Conservation (phyloP, 2,888 invertebrate genomes). For the Helobdella robusta region DNA sequence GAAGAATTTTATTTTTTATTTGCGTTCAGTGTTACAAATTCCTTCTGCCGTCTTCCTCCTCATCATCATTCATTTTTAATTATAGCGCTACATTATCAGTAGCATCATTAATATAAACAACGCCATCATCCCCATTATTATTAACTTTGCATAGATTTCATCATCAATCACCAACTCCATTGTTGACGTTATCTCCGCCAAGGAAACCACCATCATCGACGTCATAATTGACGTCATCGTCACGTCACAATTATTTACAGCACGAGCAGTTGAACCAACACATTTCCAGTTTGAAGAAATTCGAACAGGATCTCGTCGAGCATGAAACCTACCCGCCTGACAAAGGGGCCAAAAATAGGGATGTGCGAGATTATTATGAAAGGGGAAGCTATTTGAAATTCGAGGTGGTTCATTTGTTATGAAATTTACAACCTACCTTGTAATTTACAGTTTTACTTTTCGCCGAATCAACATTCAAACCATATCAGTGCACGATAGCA, state of each 20-base stretch:
- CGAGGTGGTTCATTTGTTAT: conserved; percentile 60
- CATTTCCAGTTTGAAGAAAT: conserved; percentile 69
- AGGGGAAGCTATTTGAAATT: conserved; percentile 80
- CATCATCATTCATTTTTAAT: background rate
- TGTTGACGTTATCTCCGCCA: too few relatives aligned
- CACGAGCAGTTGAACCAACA: conserved; percentile 80
- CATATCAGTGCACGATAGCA: too few relatives aligned
- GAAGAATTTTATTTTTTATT: background rate
- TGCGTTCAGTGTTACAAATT: background rate
- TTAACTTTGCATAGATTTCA: too few relatives aligned
- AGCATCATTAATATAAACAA: too few relatives aligned
- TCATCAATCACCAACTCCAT: too few relatives aligned
- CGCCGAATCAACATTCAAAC: too few relatives aligned
- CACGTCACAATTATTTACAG: conserved; percentile 55
- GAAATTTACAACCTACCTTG: background rate
- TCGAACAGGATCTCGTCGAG: conserved; percentile 71
- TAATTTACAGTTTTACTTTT: background rate
- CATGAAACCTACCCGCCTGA: conserved; percentile 66
- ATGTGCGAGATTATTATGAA: conserved; percentile 76
- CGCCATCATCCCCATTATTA: too few relatives aligned
- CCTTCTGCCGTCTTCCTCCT: background rate
- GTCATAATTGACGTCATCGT: too few relatives aligned
- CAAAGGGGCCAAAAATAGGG: conserved; percentile 63
- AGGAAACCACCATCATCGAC: too few relatives aligned
- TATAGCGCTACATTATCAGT: too few relatives aligned